Base-by-base conservation (phyloP, 2,888 invertebrate genomes). In the Tinea semifulvella region DNA sequence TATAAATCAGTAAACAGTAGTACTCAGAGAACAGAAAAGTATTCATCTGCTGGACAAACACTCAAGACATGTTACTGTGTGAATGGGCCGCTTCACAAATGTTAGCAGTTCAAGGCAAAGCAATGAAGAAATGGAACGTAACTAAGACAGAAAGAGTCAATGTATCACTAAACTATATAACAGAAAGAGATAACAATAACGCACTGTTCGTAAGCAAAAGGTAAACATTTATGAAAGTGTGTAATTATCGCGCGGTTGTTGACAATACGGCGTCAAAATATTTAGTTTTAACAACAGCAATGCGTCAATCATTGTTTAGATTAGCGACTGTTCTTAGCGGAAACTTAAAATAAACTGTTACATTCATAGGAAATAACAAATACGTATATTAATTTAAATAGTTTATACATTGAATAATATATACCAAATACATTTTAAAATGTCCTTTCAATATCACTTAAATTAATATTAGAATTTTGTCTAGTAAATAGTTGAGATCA, bases 201-300 rank as follows among this genome's bases (percentile, higher is more conserved):
- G n/a, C 17, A 8, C 11, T 22, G 6, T 36, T 3, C 36, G 18
- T 36, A 22, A 8, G 36, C 5, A 36, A 36, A 36, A 36, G 3
- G 36, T 36, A 36, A 36, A 36, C 36, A 36, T 36, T 36, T 36
- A 36, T 36, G 36, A 36, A 36, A 36, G 36, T 36, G 36, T 36
- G 18, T 36, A 36, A 36, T 36, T 18, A 36, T 36, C 16, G 31
- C 36, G 11, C 18, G 14, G n/a, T 18, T 36, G 36, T 36, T 36
- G 18, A 36, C 36, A 36, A 18, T 36, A 31, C 18, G 7, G 18
- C 17, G 18, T 36, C 36, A 36, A 36, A 36, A 36, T 36, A 36
- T 36, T 36, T 36, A 36, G 17, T 36, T 16, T 18, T n/a, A 28
- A 28, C 8, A 4, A 11, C 4, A 11, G 28, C 28, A 28, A 18